Base-by-base conservation (phyloP, 2,113 vertebrate species). In the Pomatorhinus ruficollis region DNA sequence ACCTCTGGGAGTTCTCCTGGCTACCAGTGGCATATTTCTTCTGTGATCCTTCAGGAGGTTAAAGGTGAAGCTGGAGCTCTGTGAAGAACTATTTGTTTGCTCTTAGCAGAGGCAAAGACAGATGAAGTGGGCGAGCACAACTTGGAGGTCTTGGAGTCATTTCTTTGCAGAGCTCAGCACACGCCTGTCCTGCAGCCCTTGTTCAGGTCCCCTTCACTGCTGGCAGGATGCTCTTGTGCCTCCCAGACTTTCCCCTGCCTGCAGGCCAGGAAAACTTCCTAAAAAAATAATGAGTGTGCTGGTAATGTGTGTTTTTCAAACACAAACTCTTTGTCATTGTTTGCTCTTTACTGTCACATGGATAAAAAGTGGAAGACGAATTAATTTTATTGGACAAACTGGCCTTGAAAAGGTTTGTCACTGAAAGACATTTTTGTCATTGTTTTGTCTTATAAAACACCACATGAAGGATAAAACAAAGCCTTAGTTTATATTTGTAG, bases 81-180 rank as follows among this genome's bases (percentile, higher is more conserved):
- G 6, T 81, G 89, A 92, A 83, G 86, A 88, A 30, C 92, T 86
- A 78, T 91, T 93, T 93, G 60, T 92, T 89, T 95, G 80, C 72
- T 71, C 91, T 82, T 83, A 75, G 63, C 52, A 31, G 69, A 80
- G 90, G 78, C 50, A 64, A 33, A 76, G 83, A 17, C 24, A 22
- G 71, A 69, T 21, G 76, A 52, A 89, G 71, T 9, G 1, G 22
- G 64, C 13, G 72, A 83, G 65, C 30, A n/a, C 50, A 57, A 31
- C 28, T 63, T 9, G 64, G 40, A 60, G 37, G 24, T 24, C 16
- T 33, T 24, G 24, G 59, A 57, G 39, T 24, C 4, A 1, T 15
- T 74, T 72, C 21, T 27, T 31, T 31, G 6, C 57, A 53, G 71
- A 35, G 50, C 61, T 69, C 35, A 50, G n/a, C 53, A 1, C 0